phyloP scores from a whole-genome alignment of 2,888 invertebrate genomes.

The Andrena camellia region DNA sequence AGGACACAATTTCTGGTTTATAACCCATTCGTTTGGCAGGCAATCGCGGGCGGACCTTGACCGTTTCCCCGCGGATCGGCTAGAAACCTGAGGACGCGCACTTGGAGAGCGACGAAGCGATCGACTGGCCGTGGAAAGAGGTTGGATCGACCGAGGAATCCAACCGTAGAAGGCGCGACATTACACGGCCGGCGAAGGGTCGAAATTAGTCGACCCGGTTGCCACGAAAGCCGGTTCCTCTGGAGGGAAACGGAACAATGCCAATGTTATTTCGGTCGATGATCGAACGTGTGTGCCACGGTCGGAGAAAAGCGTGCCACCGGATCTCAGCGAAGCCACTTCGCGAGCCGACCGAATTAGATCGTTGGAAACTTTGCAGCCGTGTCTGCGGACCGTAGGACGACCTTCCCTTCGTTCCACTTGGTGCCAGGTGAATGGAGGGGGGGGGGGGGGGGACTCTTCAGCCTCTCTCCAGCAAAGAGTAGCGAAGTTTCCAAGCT shows the following conservation, averaged over 20 bases:
- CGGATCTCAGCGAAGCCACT: constrained; percentile 71
- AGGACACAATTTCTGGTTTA: constrained; percentile 31
- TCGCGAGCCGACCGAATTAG: constrained; percentile 75
- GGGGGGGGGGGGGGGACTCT: too few species aligned
- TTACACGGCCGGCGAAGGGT: constrained; percentile 53
- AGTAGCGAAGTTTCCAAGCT: neutral
- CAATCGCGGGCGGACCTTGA: constrained; percentile 44
- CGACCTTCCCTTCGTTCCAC: constrained; percentile 59
- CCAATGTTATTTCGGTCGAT: constrained; percentile 83
- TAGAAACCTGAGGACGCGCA: constrained; percentile 3
- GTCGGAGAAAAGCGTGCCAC: constrained; percentile 77
- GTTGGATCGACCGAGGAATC: constrained; percentile 29
- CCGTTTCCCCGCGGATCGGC: constrained; percentile 12
- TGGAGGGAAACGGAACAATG: constrained; percentile 83
- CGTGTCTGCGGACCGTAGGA: constrained; percentile 36
- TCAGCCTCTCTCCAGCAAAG: neutral
- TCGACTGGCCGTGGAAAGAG: constrained; percentile 4
- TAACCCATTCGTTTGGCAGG: constrained; percentile 17
- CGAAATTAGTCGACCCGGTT: constrained; percentile 71
- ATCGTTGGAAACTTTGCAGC: constrained; percentile 58
- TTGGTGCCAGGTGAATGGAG: constrained; percentile 32
- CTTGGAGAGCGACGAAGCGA: neutral
- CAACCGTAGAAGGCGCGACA: constrained; percentile 47
- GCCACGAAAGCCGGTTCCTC: constrained; percentile 66
- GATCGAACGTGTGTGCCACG: constrained; percentile 81